Conservation (phyloP, 2,113 vertebrate species). For the Oryzias curvinotus region DNA sequence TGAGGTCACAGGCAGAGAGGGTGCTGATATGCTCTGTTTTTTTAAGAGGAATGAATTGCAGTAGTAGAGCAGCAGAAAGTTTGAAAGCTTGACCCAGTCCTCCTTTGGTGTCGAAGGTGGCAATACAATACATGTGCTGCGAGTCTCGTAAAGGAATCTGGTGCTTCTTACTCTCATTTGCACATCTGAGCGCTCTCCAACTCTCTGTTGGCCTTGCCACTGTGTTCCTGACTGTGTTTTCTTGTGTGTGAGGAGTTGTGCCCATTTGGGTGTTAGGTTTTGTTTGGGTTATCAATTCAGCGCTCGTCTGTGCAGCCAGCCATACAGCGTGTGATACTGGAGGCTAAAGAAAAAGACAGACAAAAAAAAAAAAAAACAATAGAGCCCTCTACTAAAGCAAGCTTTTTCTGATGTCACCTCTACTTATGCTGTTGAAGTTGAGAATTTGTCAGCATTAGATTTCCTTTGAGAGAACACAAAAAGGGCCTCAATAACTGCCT, state of each 20-base stretch:
- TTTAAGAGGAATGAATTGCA: conserved; percentile 49
- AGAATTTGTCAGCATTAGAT: conserved; percentile 48
- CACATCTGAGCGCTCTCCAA: conserved; percentile 69
- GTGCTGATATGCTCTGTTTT: conserved; percentile 34
- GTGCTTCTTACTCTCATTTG: conserved; percentile 60
- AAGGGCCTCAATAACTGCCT: conserved; percentile 7
- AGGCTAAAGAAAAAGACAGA: conserved; percentile 44
- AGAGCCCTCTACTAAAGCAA: conserved; percentile 36
- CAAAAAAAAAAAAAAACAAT: conserved; percentile 29
- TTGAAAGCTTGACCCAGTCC: conserved; percentile 61
- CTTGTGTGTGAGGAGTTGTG: not conserved
- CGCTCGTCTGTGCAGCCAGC: conserved; percentile 38
- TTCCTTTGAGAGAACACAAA: conserved; percentile 28
- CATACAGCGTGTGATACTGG: conserved; percentile 48
- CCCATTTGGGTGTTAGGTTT: conserved; percentile 41
- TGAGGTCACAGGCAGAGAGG: conserved; percentile 48
- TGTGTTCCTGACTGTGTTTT: conserved; percentile 15
- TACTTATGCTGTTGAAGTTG: conserved; percentile 34
- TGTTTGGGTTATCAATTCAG: conserved; percentile 48
- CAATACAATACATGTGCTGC: conserved; percentile 43
- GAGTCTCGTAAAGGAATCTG: conserved; percentile 58
- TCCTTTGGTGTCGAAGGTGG: conserved; percentile 55
- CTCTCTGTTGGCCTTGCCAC: conserved; percentile 27
- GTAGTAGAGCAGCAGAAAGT: conserved; percentile 43
- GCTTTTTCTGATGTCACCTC: conserved; percentile 48